Percentiles rank a stretch among this genome's conserved stretches.
These are phyloP conservation scores for Takifugu ocellatus DNA, from an alignment of 2,797 vertebrate genomes.

Conservation along the genomic window DNA sequence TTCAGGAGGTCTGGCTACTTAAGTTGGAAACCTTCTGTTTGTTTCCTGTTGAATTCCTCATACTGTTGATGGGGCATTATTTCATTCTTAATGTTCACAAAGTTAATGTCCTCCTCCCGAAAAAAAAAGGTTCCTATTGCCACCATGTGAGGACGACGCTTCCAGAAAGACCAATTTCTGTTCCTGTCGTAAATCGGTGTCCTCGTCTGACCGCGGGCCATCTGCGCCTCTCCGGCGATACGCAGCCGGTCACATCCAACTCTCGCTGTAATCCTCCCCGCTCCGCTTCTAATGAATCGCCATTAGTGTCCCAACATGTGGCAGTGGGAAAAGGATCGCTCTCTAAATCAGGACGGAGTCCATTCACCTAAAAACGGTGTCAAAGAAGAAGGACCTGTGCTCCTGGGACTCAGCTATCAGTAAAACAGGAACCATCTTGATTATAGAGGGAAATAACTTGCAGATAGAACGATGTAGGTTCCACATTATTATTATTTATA, in stretches of 20 bases:
- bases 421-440: too few relatives aligned
- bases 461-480: too few relatives aligned
- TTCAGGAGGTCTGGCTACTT: too few relatives aligned
- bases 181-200: conserved; percentile 15
- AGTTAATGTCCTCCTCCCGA: too few relatives aligned
- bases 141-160: neutral
- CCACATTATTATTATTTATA: too few relatives aligned
- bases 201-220: conserved; percentile 17
- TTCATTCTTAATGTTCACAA: too few relatives aligned
- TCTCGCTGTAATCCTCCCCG: conserved; percentile 32
- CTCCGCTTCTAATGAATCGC: conserved; percentile 36
- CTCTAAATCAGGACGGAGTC: conserved; percentile 40
- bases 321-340: conserved; percentile 25
- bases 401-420: too few relatives aligned
- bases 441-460: too few relatives aligned
- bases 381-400: conserved; percentile 7
- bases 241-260: conserved; percentile 16
- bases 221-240: conserved; percentile 33
- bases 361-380: conserved; percentile 52
- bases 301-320: conserved; percentile 17
- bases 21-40: conserved; percentile 24
- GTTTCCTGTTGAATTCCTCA: conserved; percentile 21
- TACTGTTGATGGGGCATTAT: too few relatives aligned
- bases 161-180: conserved; percentile 15
- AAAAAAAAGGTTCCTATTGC: neutral